Evolutionary conservation across 2,797 vertebrate genomes (phyloP).

Genomic region (Typhlichthys subterraneus): DNA sequence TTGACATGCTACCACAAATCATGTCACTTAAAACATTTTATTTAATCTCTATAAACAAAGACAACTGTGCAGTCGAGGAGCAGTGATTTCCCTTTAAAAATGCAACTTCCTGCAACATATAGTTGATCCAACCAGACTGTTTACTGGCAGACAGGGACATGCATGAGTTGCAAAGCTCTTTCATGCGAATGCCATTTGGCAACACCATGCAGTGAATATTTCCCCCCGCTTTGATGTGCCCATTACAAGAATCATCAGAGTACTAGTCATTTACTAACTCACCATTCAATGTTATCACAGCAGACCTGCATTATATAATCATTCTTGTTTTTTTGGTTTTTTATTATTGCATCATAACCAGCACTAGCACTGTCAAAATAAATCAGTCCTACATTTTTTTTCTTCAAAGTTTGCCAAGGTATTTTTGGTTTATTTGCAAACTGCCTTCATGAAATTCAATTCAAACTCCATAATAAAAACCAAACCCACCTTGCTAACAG

Average conservation of each 20-base stretch:
- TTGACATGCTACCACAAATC: slow-evolving; percentile 15
- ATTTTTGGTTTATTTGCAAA: too few relatives aligned
- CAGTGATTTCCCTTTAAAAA: slow-evolving; percentile 37
- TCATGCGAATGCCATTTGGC: slow-evolving; percentile 67
- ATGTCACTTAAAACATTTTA: slow-evolving; percentile 31
- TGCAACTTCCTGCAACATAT: slow-evolving; percentile 29
- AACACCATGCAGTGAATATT: slow-evolving; percentile 52
- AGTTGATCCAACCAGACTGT: slow-evolving; percentile 38
- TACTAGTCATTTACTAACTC: slow-evolving; percentile 54
- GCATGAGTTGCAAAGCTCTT: slow-evolving; percentile 32
- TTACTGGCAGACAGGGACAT: slow-evolving; percentile 58
- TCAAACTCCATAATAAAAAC: not conserved
- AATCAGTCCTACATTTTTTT: slow-evolving; percentile 31
- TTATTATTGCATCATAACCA: slow-evolving; percentile 20
- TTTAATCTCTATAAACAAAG: slow-evolving; percentile 3
- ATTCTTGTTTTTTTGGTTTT: slow-evolving; percentile 28
- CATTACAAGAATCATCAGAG: slow-evolving; percentile 65
- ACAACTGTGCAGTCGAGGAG: slow-evolving; percentile 40
- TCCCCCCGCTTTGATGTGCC: slow-evolving; percentile 67
- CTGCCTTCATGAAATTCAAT: not conserved
- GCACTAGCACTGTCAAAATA: slow-evolving; percentile 44
- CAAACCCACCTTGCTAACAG: slow-evolving; percentile 72
- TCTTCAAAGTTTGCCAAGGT: slow-evolving; percentile 1
- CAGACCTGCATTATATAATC: slow-evolving; percentile 42
- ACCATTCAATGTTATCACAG: slow-evolving; percentile 59